Percentiles rank a stretch among this genome's conserved stretches.
phyloP scores from a whole-genome alignment of 2,797 vertebrate genomes.

The Atherinosoma microstoma region DNA sequence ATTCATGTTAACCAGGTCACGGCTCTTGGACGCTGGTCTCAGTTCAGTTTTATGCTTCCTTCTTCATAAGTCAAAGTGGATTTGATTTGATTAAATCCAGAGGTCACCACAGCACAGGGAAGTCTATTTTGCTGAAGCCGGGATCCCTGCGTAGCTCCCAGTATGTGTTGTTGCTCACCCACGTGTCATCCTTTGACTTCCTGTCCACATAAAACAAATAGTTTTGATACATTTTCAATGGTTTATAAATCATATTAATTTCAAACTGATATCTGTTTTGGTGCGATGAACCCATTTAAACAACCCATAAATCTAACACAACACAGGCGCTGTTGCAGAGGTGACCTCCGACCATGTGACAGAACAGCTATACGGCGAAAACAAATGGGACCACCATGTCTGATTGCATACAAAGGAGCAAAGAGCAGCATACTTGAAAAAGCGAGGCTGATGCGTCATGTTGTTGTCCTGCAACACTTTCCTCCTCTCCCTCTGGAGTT shows the following conservation, averaged over 20 bases:
- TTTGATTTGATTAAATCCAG: constrained; percentile 13
- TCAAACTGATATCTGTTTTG: background rate
- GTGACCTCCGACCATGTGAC: background rate
- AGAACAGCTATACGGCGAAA: background rate
- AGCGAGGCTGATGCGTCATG: constrained; percentile 89
- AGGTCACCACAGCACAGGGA: constrained; percentile 92
- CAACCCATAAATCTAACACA: background rate
- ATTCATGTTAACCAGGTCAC: constrained; percentile 29
- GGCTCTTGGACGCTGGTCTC: constrained; percentile 15
- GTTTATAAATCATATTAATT: background rate
- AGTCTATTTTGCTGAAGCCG: constrained; percentile 90
- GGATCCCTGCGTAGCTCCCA: constrained; percentile 90
- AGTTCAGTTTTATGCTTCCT: constrained; percentile 45
- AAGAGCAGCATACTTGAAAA: constrained; percentile 89
- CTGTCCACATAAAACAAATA: constrained; percentile 72
- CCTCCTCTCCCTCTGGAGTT: constrained; percentile 92
- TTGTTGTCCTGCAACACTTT: constrained; percentile 90
- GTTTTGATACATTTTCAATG: background rate
- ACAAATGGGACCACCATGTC: background rate
- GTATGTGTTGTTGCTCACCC: constrained; percentile 93
- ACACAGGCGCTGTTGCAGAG: background rate
- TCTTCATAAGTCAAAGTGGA: constrained; percentile 7
- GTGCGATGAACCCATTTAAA: background rate
- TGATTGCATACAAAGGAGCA: background rate
- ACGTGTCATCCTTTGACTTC: constrained; percentile 89